phyloP scores from a whole-genome alignment of 2,888 invertebrate species.

The Pyrrhosoma nymphula region DNA sequence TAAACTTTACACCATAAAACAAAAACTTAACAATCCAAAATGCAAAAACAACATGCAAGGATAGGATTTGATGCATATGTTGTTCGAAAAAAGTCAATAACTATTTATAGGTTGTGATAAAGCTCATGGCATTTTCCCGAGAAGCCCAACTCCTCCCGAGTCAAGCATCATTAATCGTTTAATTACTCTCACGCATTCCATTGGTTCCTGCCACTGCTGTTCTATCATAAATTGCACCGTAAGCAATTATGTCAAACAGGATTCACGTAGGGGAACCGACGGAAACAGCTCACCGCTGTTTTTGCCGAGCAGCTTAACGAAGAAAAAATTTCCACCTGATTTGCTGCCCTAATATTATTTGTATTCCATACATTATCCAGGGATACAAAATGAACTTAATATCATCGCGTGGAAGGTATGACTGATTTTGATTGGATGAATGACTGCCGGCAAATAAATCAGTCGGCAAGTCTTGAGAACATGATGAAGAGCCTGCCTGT shows the following conservation, averaged over 20 bases:
- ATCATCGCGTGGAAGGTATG: slow-evolving; percentile 53
- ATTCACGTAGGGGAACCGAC: neutral
- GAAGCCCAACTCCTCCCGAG: neutral
- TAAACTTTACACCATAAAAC: too few relatives aligned
- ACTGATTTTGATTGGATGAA: slow-evolving; percentile 66
- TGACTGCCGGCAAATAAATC: slow-evolving; percentile 49
- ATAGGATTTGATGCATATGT: too few relatives aligned
- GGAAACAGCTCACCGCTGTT: neutral
- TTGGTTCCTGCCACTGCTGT: neutral
- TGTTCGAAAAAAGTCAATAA: too few relatives aligned
- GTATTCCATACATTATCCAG: slow-evolving; percentile 7
- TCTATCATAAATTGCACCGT: neutral
- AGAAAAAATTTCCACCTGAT: neutral
- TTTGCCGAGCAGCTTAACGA: neutral
- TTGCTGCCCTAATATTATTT: neutral
- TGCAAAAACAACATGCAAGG: too few relatives aligned
- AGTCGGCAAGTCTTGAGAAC: neutral
- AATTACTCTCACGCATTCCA: neutral
- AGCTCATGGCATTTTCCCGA: neutral
- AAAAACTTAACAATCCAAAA: too few relatives aligned
- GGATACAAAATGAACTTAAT: slow-evolving; percentile 24
- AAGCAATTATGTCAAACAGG: slow-evolving; percentile 12
- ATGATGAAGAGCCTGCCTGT: slow-evolving; percentile 45
- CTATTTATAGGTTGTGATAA: neutral
- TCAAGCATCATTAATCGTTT: slow-evolving; percentile 6